Percentiles rank a stretch among this genome's conserved stretches.
phyloP scores from a whole-genome alignment of 2,888 invertebrate species.

The Drosophila anomelani region DNA sequence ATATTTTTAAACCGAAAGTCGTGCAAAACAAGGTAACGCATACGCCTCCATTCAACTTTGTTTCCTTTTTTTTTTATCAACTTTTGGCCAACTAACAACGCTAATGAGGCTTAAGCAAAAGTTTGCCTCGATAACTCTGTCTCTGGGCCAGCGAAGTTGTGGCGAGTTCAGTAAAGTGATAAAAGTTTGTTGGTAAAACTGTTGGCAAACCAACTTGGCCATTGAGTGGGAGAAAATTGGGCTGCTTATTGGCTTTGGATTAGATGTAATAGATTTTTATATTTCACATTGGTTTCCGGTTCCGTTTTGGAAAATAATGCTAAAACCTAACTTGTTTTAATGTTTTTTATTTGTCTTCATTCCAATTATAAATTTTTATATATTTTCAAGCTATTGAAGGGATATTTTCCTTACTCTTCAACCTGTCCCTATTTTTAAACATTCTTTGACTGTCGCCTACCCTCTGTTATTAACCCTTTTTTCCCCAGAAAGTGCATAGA shows the following conservation, averaged over 20 bases:
- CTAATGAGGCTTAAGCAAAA: slow-evolving; percentile 71
- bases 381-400: background rate
- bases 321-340: background rate
- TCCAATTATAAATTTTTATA: background rate
- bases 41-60: slow-evolving; percentile 48
- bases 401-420: background rate
- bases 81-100: slow-evolving; percentile 67
- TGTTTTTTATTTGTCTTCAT: background rate
- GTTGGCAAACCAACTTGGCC: slow-evolving; percentile 26
- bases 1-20: slow-evolving; percentile 22
- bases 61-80: slow-evolving; percentile 73
- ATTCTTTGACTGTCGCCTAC: background rate
- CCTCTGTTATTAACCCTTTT: slow-evolving; percentile 31
- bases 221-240: slow-evolving; percentile 25
- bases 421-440: slow-evolving; percentile 7
- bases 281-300: background rate
- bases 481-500: slow-evolving; percentile 2
- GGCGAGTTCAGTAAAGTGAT: slow-evolving; percentile 49
- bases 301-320: background rate
- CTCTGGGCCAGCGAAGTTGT: slow-evolving; percentile 22
- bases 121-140: slow-evolving; percentile 59
- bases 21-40: slow-evolving; percentile 34
- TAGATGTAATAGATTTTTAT: slow-evolving; percentile 35
- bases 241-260: slow-evolving; percentile 15
- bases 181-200: slow-evolving; percentile 56